Percentiles rank a stretch among this genome's conserved stretches.
phyloP scores from a whole-genome alignment of 2,888 invertebrate genomes.

The Muscina levida region DNA sequence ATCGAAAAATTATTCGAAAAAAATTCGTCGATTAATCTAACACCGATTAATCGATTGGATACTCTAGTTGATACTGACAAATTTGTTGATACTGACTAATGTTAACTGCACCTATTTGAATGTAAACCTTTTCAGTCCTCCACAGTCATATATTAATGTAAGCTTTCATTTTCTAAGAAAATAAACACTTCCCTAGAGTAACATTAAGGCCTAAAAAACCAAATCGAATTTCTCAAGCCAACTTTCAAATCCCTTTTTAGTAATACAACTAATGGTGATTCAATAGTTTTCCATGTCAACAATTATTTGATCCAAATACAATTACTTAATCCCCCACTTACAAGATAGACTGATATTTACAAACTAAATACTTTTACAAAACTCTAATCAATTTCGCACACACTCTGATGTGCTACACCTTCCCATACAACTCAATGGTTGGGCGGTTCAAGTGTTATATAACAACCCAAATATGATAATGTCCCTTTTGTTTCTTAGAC shows the following conservation, averaged over 20 bases:
- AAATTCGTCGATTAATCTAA: too few relatives aligned
- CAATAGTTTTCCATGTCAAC: slow-evolving; percentile 30
- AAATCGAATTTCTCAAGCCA: slow-evolving; percentile 27
- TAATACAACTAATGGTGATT: slow-evolving; percentile 12
- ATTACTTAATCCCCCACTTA: slow-evolving; percentile 16
- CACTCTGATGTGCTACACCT: neutral
- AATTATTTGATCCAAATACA: slow-evolving; percentile 17
- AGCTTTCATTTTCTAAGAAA: too few relatives aligned
- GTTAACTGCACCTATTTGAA: too few relatives aligned
- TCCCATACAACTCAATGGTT: neutral
- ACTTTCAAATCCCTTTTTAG: slow-evolving; percentile 1
- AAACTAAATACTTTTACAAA: slow-evolving; percentile 30
- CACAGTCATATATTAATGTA: too few relatives aligned
- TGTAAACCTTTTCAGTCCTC: too few relatives aligned
- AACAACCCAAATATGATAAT: neutral
- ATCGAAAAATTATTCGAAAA: too few relatives aligned
- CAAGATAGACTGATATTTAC: slow-evolving; percentile 9
- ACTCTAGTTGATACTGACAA: too few relatives aligned
- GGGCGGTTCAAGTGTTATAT: neutral
- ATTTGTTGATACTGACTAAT: too few relatives aligned
- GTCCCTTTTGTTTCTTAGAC: slow-evolving; percentile 2
- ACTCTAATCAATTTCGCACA: slow-evolving; percentile 1
- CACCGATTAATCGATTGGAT: too few relatives aligned
- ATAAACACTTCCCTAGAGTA: too few relatives aligned
- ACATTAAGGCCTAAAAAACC: too few relatives aligned